Evolutionary conservation across 2,113 vertebrate species (phyloP).

Genomic region (Paramisgurnus dabryanus): DNA sequence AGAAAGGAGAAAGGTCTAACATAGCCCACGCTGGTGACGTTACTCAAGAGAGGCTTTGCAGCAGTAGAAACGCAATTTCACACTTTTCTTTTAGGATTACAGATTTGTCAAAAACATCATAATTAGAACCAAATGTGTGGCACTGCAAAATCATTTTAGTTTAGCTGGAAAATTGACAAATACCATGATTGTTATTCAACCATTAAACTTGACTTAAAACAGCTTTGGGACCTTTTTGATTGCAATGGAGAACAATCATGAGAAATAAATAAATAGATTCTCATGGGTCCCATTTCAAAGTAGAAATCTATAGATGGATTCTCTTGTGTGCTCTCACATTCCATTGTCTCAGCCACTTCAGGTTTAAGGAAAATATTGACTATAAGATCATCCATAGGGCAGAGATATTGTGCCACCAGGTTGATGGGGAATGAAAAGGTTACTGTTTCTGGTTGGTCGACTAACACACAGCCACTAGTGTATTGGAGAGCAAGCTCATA

Average conservation of each 20-base stretch:
- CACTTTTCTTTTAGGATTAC: slow-evolving; percentile 58
- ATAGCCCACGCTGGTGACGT: slow-evolving; percentile 63
- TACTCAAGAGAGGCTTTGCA: slow-evolving; percentile 58
- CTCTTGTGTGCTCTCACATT: slow-evolving; percentile 52
- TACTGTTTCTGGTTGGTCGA: slow-evolving; percentile 10
- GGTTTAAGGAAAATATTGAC: background rate
- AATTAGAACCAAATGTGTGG: slow-evolving; percentile 46
- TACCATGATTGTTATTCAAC: background rate
- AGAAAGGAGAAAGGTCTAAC: slow-evolving; percentile 75
- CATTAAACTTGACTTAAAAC: background rate
- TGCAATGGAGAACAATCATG: background rate
- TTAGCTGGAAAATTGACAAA: background rate
- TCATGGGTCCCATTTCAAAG: background rate
- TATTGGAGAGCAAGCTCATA: slow-evolving; percentile 25
- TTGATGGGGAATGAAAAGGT: slow-evolving; percentile 14
- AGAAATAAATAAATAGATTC: slow-evolving; percentile 3
- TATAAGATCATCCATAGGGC: slow-evolving; percentile 7
- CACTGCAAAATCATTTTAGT: slow-evolving; percentile 17
- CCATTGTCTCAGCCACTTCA: slow-evolving; percentile 4
- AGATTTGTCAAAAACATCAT: slow-evolving; percentile 39
- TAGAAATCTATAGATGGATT: slow-evolving; percentile 46
- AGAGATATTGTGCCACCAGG: background rate
- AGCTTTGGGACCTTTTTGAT: background rate
- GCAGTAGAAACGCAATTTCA: slow-evolving; percentile 65
- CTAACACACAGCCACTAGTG: slow-evolving; percentile 31